Percentiles rank a stretch among this genome's conserved stretches.
phyloP scores from a whole-genome alignment of 2,797 vertebrate species.

The Enteromius viviparus region DNA sequence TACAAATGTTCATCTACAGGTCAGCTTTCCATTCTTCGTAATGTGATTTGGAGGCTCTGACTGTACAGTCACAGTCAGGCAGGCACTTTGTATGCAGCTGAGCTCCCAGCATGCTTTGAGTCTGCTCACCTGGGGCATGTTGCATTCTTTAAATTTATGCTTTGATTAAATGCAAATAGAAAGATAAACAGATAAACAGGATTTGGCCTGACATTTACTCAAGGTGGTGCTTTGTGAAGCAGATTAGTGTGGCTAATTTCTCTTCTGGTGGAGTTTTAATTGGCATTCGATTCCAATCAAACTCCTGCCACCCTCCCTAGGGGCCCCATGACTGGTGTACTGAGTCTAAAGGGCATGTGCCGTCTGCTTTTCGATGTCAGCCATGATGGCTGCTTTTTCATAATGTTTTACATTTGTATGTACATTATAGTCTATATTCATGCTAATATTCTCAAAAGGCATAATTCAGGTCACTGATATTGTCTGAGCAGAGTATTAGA shows the following conservation, averaged over 20 bases:
- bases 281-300: conserved; percentile 46
- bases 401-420: not conserved
- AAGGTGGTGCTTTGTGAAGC: conserved; percentile 26
- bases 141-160: conserved; percentile 33
- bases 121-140: conserved; percentile 22
- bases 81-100: not conserved
- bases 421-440: not conserved
- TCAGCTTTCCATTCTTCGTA: not conserved
- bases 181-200: conserved; percentile 52
- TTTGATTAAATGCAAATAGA: conserved; percentile 50
- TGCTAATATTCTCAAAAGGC: conserved; percentile 1
- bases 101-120: not conserved
- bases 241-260: conserved; percentile 44
- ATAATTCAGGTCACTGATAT: conserved; percentile 13
- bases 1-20: not conserved
- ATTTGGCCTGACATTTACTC: conserved; percentile 26
- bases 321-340: not conserved
- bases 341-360: not conserved
- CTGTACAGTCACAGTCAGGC: not conserved
- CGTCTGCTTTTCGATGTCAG: not conserved
- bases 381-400: not conserved
- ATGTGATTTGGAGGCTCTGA: conserved; percentile 15
- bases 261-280: conserved; percentile 43
- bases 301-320: conserved; percentile 36
- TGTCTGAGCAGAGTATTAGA: not conserved